Evolutionary conservation across 2,797 vertebrate species (phyloP), one percentile per base, ranked within the genome.

Genomic region (Coregonus suidteri): DNA sequence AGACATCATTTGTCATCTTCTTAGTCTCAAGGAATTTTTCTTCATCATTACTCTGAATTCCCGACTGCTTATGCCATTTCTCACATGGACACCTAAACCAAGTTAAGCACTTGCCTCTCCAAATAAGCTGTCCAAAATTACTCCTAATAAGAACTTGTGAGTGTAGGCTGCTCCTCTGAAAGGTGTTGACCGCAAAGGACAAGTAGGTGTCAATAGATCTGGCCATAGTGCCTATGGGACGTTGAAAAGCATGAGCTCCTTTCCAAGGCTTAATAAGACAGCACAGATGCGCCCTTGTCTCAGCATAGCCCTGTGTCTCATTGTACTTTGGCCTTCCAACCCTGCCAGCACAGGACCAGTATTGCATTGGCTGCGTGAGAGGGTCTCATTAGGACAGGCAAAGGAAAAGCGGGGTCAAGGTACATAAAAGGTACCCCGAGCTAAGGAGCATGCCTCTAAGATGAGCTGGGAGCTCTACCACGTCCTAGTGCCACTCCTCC

Each of bases 401-500:
- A 96, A 96, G 90, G 95, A 97, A 98, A 97, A 97, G 90, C 91
- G 95, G 96, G 98, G 97, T 98, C 97, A 98, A 96, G 95, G 96
- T 97, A 96, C 95, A 97, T 97, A 97, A 98, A 47, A 98, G 95
- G 95, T 97, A 96, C 95, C 95, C 94, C 87, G 93, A 93, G 91
- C 95, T 95, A 95, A 93, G 94, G 96, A 96, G 96, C 96, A 96
- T 95, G 95, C 95, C 95, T 94, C 93, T 89, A 89, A 93, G 96
- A 96, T 95, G 95, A 96, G 95, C 94, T 93, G 90, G 95, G 95
- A 94, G 94, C 96, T 96, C 86, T 86, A 87, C 86, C 83, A 88
- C 81, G 72, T 92, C 92, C 87, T 88, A 79, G 79, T 87, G 88
- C 95, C 94, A 91, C 96, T 95, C 91, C 93, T 86, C 92, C 78